A percentile compares a stretch with the other conserved stretches of the same genome.
phyloP scores from a whole-genome alignment of 2,113 vertebrate genomes.

The Clarias magur region DNA sequence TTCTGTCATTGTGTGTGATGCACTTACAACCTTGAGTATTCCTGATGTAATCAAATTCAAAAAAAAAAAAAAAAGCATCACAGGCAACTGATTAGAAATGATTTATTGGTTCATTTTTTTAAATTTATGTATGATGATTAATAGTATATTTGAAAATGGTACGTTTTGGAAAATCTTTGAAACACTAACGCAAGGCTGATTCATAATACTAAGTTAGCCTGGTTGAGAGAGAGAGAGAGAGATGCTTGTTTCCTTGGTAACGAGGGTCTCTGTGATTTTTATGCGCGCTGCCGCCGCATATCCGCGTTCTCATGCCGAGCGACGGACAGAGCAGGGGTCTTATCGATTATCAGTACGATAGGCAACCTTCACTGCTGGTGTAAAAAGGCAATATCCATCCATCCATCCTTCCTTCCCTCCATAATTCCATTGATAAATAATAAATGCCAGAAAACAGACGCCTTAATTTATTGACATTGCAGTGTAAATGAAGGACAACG shows the following conservation, averaged over 20 bases:
- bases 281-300: slow-evolving; percentile 37
- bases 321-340: slow-evolving; percentile 40
- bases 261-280: slow-evolving; percentile 52
- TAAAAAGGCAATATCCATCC: not conserved
- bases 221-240: slow-evolving; percentile 34
- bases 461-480: not conserved
- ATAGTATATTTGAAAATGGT: not conserved
- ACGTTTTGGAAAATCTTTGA: not conserved
- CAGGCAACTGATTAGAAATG: not conserved
- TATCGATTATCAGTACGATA: slow-evolving; percentile 42
- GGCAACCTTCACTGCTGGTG: not conserved
- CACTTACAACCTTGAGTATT: slow-evolving; percentile 11
- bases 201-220: slow-evolving; percentile 49
- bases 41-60: slow-evolving; percentile 40
- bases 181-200: slow-evolving; percentile 27
- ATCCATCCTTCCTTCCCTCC: not conserved
- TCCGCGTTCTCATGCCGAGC: slow-evolving; percentile 23
- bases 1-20: slow-evolving; percentile 25
- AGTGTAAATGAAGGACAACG: not conserved
- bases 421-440: not conserved
- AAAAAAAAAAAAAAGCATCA: not conserved
- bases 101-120: not conserved
- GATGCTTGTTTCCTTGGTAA: slow-evolving; percentile 67
- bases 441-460: not conserved
- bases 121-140: not conserved